Conservation (phyloP, 2,797 vertebrate species). For the Artibeus lituratus region DNA sequence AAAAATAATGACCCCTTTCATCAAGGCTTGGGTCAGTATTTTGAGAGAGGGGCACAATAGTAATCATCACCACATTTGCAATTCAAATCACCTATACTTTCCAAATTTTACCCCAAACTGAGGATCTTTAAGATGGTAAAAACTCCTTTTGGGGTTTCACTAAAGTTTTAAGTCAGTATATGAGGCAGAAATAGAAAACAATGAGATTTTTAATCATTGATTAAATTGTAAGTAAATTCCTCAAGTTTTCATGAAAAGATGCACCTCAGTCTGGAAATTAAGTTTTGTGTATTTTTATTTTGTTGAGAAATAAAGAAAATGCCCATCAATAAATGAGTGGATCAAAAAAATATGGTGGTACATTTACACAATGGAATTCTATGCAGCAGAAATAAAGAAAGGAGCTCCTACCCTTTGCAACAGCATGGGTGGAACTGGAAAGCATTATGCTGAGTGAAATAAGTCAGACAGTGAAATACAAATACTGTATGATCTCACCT, state of each 20-base stretch:
- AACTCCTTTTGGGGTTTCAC: not conserved
- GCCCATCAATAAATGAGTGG: too few relatives aligned
- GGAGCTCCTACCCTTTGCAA: too few relatives aligned
- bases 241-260: not conserved
- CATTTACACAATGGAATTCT: too few relatives aligned
- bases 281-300: not conserved
- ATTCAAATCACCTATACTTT: not conserved
- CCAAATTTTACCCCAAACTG: not conserved
- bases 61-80: not conserved
- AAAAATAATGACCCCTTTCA: not conserved
- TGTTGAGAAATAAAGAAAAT: not conserved
- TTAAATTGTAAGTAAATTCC: not conserved
- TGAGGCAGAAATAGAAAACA: not conserved
- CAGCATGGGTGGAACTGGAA: too few relatives aligned
- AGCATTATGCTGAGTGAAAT: too few relatives aligned
- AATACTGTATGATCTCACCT: too few relatives aligned
- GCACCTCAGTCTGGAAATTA: not conserved
- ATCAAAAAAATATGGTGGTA: too few relatives aligned
- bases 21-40: not conserved
- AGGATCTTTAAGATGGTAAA: not conserved
- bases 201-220: not conserved
- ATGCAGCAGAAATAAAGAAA: too few relatives aligned
- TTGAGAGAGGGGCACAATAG: not conserved
- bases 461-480: too few relatives aligned
- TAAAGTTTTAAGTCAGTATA: conserved; percentile 20